Evolutionary conservation across 2,113 vertebrate genomes (phyloP).

Genomic region (Colistium nudipinnis): DNA sequence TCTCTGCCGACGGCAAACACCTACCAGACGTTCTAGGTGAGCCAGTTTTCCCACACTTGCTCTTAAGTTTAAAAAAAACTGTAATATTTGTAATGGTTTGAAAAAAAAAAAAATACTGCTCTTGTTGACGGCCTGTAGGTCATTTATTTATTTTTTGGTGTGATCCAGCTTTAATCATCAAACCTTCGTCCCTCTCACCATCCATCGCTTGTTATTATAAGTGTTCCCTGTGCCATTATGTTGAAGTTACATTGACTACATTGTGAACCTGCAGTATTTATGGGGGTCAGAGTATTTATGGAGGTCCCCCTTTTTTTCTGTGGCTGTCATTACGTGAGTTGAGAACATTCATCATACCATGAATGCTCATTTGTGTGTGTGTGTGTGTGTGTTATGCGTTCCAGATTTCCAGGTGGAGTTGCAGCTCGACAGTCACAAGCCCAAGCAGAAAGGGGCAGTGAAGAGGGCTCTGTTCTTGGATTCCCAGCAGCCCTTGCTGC

Average conservation of each 20-base stretch:
- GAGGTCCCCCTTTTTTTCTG: slow-evolving; percentile 26
- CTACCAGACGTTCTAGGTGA: slow-evolving; percentile 88
- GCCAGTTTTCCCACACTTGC: slow-evolving; percentile 69
- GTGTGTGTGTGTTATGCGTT: slow-evolving; percentile 46
- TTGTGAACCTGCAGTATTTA: slow-evolving; percentile 31
- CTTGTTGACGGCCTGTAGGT: no score
- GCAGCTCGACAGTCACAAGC: slow-evolving; percentile 88
- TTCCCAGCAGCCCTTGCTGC: slow-evolving; percentile 81
- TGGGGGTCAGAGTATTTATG: slow-evolving; percentile 28
- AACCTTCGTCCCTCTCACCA: slow-evolving; percentile 8
- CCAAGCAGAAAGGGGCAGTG: slow-evolving; percentile 88
- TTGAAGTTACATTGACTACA: slow-evolving; percentile 33
- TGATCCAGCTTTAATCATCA: slow-evolving; percentile 30
- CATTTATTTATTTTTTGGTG: no score
- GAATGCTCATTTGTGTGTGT: slow-evolving; percentile 57
- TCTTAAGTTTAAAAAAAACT: no score
- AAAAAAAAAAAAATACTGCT: no score
- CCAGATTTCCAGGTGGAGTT: slow-evolving; percentile 89
- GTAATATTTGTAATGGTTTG: slow-evolving; percentile 30
- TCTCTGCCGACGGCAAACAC: slow-evolving; percentile 90
- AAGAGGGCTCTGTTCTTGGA: slow-evolving; percentile 86
- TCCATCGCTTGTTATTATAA: slow-evolving; percentile 47
- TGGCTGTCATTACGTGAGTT: slow-evolving; percentile 38
- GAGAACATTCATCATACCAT: slow-evolving; percentile 48
- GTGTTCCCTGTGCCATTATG: slow-evolving; percentile 12